Base-by-base conservation (phyloP, 2,888 invertebrate species). In the Callyntrura guangdongensis region DNA sequence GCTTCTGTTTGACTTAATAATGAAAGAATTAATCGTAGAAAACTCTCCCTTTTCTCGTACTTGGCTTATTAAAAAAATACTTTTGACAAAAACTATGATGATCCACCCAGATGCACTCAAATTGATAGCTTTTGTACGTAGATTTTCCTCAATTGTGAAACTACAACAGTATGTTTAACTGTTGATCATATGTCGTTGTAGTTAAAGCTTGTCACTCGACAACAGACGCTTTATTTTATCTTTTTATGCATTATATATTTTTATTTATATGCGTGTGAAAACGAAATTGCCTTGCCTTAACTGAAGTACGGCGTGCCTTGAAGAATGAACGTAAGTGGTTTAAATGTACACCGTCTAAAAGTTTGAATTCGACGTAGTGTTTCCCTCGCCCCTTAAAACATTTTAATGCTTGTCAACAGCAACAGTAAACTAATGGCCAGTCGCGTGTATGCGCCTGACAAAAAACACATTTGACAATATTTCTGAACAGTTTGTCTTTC, bases 41-140 rank as follows among this genome's bases (percentile, higher is more conserved):
- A 83, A 83, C 83, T 83, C 83, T 83, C 83, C 83, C 83, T 83
- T 83, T 83, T 83, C 67, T 56, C 53, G 9, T 64, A 61, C 11
- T 79, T n/a, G n/a, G 79, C 11, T 79, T 22, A 56, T 72, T 72
- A 45, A 45, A 3, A 72, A 72, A 74, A n/a, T n/a, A n/a, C n/a
- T 17, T 22, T 25, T 9, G 12, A 25, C 5, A 72, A 72, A 72
- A 74, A 47, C n/a, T 45, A 47, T 45, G 45, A 72, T 72, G 45
- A 45, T n/a, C 6, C 20, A 64, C 25, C 0, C 9, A 8, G 64
- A 64, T 64, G 9, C 6, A 22, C 64, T 25, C 27, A 64, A 25
- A 25, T 64, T 25, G 22, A 22, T n/a, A 64, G 22, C 17, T 64
- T 25, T 25, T 11, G n/a, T n/a, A n/a, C n/a, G n/a, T n/a, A n/a